Conservation (phyloP, 2,888 invertebrate genomes). For the Yponomeuta cagnagella region DNA sequence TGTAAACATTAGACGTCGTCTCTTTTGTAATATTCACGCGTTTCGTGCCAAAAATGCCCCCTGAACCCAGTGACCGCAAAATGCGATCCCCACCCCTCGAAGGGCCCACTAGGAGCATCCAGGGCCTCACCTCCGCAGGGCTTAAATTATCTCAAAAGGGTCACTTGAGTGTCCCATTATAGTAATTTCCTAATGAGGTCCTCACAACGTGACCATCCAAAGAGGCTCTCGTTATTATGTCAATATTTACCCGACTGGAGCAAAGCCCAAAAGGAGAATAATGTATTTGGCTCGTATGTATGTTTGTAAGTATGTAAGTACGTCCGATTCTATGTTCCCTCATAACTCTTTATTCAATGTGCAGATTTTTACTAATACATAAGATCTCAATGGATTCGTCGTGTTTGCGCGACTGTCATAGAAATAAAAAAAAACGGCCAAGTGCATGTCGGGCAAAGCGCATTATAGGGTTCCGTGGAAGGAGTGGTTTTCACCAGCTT, state of each 20-base stretch:
- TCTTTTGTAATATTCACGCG: slow-evolving; percentile 55
- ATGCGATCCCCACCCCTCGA: background rate
- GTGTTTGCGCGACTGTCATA: too few relatives aligned
- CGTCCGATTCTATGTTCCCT: too few relatives aligned
- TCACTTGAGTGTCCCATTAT: slow-evolving; percentile 1
- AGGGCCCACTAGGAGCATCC: background rate
- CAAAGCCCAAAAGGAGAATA: background rate
- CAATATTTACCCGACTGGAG: background rate
- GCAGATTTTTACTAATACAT: too few relatives aligned
- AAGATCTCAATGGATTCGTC: too few relatives aligned
- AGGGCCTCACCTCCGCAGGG: background rate
- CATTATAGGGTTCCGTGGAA: too few relatives aligned
- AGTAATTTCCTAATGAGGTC: slow-evolving; percentile 2
- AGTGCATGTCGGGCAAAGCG: too few relatives aligned
- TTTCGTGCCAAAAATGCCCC: slow-evolving; percentile 22
- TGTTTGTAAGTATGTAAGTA: too few relatives aligned
- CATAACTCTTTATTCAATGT: too few relatives aligned
- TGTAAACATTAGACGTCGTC: slow-evolving; percentile 27
- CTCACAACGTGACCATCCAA: background rate
- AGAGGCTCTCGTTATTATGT: background rate
- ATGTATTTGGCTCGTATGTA: too few relatives aligned
- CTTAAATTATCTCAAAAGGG: slow-evolving; percentile 1
- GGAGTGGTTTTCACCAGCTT: too few relatives aligned
- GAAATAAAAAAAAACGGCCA: too few relatives aligned
- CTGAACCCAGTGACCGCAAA: slow-evolving; percentile 8